Percentiles rank a stretch among this genome's conserved stretches.
Conservation (phyloP, 2,797 vertebrate genomes). For the Mormyrops attenuatus region DNA sequence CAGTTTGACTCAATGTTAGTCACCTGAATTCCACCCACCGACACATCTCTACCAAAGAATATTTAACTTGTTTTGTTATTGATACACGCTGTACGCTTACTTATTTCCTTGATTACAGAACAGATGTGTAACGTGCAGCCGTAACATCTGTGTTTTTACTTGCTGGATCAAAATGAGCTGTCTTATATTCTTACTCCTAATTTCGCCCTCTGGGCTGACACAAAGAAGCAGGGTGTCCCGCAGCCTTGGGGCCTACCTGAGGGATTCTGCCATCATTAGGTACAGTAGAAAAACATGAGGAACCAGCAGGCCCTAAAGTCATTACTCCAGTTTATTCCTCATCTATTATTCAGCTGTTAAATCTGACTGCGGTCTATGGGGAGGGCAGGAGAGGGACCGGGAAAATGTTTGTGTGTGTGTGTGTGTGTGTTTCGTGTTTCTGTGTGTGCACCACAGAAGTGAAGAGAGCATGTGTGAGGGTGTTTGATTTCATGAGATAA, state of each 20-base stretch:
- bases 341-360: slow-evolving; percentile 51
- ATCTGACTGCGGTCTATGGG: slow-evolving; percentile 23
- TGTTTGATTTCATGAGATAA: slow-evolving; percentile 1
- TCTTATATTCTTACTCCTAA: neutral
- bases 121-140: neutral
- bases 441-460: neutral
- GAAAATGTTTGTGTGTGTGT: neutral
- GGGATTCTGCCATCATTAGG: slow-evolving; percentile 41
- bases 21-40: neutral
- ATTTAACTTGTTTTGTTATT: neutral
- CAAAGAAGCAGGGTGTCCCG: neutral
- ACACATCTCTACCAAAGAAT: neutral
- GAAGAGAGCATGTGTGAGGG: neutral
- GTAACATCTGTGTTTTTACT: neutral
- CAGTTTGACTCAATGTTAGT: neutral
- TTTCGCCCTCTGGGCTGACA: neutral
- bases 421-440: slow-evolving; percentile 9
- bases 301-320: slow-evolving; percentile 36
- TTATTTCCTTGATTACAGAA: neutral
- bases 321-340: slow-evolving; percentile 45
- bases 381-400: neutral
- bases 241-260: neutral
- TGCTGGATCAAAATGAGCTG: neutral
- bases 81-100: neutral
- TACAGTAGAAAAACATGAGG: slow-evolving; percentile 43